Conservation (phyloP, 2,113 vertebrate genomes). For the Sander vitreus region DNA sequence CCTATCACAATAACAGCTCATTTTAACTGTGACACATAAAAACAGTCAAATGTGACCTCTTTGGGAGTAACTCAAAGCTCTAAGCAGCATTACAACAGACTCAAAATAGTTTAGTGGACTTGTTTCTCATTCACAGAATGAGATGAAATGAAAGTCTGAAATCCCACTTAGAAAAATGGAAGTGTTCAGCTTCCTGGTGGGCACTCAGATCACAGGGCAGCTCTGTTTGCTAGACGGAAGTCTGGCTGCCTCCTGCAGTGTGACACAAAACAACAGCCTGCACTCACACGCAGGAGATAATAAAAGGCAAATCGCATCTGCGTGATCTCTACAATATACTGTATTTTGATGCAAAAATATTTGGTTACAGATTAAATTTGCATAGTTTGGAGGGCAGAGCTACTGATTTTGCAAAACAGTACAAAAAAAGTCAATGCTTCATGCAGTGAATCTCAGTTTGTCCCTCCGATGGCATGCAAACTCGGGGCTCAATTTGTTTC, state of each 20-base stretch:
- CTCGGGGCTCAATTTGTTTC: slow-evolving; percentile 63
- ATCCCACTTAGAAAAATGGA: slow-evolving; percentile 44
- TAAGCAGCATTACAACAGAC: not conserved
- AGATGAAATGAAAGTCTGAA: slow-evolving; percentile 28
- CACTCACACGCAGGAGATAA: slow-evolving; percentile 24
- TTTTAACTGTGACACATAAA: slow-evolving; percentile 12
- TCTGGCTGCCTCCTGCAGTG: slow-evolving; percentile 61
- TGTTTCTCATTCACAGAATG: slow-evolving; percentile 38
- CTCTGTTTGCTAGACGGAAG: slow-evolving; percentile 49
- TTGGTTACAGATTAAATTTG: slow-evolving; percentile 33
- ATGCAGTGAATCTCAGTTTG: slow-evolving; percentile 27
- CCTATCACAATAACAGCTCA: slow-evolving; percentile 3
- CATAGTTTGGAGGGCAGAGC: slow-evolving; percentile 33
- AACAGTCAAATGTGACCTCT: not conserved
- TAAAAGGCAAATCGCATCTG: slow-evolving; percentile 37
- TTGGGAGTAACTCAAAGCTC: not conserved
- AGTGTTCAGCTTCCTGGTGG: slow-evolving; percentile 57
- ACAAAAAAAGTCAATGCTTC: slow-evolving; percentile 45
- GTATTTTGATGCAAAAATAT: slow-evolving; percentile 24
- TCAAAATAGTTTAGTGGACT: not conserved
- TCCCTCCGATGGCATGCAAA: slow-evolving; percentile 44
- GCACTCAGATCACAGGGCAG: slow-evolving; percentile 54
- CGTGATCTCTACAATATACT: slow-evolving; percentile 14
- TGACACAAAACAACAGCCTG: slow-evolving; percentile 55
- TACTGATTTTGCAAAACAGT: not conserved